phyloP scores from a whole-genome alignment of 2,113 vertebrate species.

The Bagarius yarrelli region DNA sequence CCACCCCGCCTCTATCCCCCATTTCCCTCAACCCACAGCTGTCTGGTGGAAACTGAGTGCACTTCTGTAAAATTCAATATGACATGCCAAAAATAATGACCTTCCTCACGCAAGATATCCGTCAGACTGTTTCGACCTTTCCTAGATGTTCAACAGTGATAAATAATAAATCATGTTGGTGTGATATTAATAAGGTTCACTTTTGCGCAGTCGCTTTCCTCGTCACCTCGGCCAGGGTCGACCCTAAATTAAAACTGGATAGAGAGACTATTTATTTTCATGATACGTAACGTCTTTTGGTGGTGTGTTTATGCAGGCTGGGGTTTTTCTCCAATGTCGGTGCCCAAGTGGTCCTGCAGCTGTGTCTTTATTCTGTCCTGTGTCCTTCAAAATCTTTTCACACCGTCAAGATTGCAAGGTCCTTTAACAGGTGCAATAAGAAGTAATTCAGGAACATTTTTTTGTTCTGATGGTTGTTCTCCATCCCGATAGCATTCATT shows the following conservation, averaged over 20 bases:
- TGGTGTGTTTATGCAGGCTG: background rate
- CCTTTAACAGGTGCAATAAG: background rate
- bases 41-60: conserved; percentile 45
- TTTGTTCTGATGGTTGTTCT: too few relatives aligned
- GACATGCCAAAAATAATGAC: conserved; percentile 52
- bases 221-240: conserved; percentile 2
- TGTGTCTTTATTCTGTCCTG: conserved; percentile 39
- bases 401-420: conserved; percentile 6
- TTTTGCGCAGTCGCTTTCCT: conserved; percentile 17
- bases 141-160: conserved; percentile 49
- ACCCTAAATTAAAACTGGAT: conserved; percentile 16
- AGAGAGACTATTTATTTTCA: background rate
- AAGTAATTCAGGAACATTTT: too few relatives aligned
- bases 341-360: conserved; percentile 1
- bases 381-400: conserved; percentile 36
- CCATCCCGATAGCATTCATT: too few relatives aligned
- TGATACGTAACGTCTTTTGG: background rate
- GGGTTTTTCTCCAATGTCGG: background rate
- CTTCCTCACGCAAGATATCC: conserved; percentile 43
- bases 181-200: conserved; percentile 52
- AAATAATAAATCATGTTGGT: conserved; percentile 58
- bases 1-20: background rate
- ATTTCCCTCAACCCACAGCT: conserved; percentile 11
- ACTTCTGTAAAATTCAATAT: conserved; percentile 49
- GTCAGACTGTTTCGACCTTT: conserved; percentile 41